phyloP scores from a whole-genome alignment of 2,113 vertebrate species.

The Zosterops pallidus region DNA sequence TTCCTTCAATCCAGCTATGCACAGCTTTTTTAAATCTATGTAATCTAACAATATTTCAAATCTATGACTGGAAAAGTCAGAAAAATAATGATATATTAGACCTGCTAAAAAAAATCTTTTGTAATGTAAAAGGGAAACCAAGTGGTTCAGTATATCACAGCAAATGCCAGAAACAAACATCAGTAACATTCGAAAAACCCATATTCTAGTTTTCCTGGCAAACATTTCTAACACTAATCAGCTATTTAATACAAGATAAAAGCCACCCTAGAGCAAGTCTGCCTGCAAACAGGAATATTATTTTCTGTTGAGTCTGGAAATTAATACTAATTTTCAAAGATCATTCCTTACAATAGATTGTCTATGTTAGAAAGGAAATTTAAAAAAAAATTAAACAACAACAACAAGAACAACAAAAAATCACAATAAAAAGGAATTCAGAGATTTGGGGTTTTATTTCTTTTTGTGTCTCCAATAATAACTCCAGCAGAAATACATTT shows the following conservation, averaged over 20 bases:
- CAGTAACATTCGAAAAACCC: neutral
- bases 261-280: neutral
- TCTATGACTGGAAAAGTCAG: neutral
- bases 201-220: neutral
- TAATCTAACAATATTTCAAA: neutral
- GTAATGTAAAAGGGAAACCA: neutral
- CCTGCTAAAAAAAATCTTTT: neutral
- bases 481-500: neutral
- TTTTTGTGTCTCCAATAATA: neutral
- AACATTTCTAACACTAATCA: neutral
- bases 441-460: neutral
- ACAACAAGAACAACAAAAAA: neutral
- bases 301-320: neutral
- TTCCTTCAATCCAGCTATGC: neutral
- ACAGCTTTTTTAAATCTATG: neutral
- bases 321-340: neutral
- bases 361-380: neutral
- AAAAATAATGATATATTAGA: neutral
- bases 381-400: neutral
- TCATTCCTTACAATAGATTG: neutral
- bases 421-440: neutral
- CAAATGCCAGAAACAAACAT: neutral
- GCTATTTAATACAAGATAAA: neutral
- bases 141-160: neutral
- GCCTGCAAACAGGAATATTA: neutral